phyloP scores from a whole-genome alignment of 2,113 vertebrate species.

The Phalacrocorax aristotelis region DNA sequence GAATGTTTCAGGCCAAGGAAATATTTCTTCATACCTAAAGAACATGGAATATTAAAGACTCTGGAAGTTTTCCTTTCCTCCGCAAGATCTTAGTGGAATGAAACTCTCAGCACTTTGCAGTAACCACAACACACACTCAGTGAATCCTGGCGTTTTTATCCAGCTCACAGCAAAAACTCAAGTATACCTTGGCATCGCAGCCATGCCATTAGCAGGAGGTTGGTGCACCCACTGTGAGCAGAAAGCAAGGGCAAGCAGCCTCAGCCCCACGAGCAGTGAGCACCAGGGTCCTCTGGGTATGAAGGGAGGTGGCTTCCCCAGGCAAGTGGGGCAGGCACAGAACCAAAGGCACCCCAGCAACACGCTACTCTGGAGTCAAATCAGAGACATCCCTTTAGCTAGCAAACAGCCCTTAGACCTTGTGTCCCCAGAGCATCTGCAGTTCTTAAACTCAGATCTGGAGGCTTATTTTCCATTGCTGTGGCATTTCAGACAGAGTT shows the following conservation, averaged over 20 bases:
- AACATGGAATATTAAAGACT: constrained; percentile 8
- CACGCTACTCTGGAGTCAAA: not conserved
- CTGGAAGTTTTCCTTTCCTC: not conserved
- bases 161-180: not conserved
- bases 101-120: not conserved
- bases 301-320: not conserved
- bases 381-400: not conserved
- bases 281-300: not conserved
- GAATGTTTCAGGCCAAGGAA: constrained; percentile 17
- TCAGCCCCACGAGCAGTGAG: not conserved
- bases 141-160: not conserved
- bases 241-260: not conserved
- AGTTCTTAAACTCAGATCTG: not conserved
- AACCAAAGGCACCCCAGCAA: not conserved
- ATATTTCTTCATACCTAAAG: constrained; percentile 1
- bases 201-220: not conserved
- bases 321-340: not conserved
- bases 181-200: not conserved
- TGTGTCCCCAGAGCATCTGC: not conserved
- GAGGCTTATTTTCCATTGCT: not conserved
- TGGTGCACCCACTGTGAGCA: not conserved
- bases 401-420: not conserved
- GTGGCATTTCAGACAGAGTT: not conserved
- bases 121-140: not conserved
- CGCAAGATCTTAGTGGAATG: not conserved